Conservation (phyloP, 2,888 invertebrate species). For the Melieria picta region DNA sequence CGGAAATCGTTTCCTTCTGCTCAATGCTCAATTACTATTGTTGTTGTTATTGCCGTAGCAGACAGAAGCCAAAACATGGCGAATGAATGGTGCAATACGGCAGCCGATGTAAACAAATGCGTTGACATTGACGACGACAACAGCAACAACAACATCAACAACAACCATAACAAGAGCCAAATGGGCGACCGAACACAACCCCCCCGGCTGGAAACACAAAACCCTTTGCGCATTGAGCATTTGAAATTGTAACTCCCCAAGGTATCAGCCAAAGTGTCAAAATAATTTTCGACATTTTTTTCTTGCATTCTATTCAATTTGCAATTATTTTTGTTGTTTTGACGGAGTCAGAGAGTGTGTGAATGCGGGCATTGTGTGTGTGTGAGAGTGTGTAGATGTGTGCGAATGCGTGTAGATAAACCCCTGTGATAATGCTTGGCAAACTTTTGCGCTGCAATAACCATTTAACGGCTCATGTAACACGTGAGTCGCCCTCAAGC, state of each 20-base stretch:
- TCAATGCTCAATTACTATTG: not conserved
- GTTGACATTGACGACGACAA: slow-evolving; percentile 23
- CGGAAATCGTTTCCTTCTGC: not conserved
- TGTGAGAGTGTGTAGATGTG: slow-evolving; percentile 12
- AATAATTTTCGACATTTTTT: slow-evolving; percentile 35
- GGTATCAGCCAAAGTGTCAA: slow-evolving; percentile 33
- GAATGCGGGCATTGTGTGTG: not conserved
- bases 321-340: slow-evolving; percentile 11
- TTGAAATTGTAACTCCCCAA: slow-evolving; percentile 32
- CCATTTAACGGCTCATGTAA: slow-evolving; percentile 29
- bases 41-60: slow-evolving; percentile 14
- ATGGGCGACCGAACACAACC: slow-evolving; percentile 27
- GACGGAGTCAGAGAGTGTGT: not conserved
- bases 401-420: slow-evolving; percentile 19
- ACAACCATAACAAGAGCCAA: not conserved
- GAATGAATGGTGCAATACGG: too few relatives aligned
- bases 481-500: slow-evolving; percentile 6
- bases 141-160: slow-evolving; percentile 10
- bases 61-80: slow-evolving; percentile 31
- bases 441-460: slow-evolving; percentile 27
- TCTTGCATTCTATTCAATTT: slow-evolving; percentile 17
- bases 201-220: slow-evolving; percentile 21
- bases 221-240: slow-evolving; percentile 30
- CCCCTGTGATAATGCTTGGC: slow-evolving; percentile 11
- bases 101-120: slow-evolving; percentile 1